These are phyloP conservation scores for Phthorimaea operculella DNA, from an alignment of 1,140 invertebrate genomes.

Conservation along the genomic window DNA sequence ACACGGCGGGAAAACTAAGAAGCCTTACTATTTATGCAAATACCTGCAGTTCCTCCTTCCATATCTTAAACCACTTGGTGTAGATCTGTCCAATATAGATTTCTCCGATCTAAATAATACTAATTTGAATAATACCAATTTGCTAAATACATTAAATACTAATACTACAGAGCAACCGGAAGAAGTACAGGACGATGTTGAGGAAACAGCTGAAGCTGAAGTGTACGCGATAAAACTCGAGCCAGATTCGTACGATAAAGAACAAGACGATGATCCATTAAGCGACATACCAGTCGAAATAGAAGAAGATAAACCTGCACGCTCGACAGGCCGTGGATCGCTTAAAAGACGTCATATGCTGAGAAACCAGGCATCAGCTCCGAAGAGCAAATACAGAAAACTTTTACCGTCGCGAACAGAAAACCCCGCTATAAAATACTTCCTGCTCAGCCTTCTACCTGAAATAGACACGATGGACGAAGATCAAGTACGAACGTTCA, in stretches of 20 bases:
- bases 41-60: slow-evolving; percentile 29
- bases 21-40: slow-evolving; percentile 26
- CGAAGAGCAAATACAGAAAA: neutral
- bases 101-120: too few relatives aligned
- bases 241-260: neutral
- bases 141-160: neutral
- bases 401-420: neutral
- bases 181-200: neutral
- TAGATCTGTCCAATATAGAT: slow-evolving; percentile 7
- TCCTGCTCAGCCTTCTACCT: slow-evolving; percentile 29
- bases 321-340: neutral
- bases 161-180: neutral
- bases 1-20: slow-evolving; percentile 23
- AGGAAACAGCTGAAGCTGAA: neutral
- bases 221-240: neutral
- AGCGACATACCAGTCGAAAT: neutral
- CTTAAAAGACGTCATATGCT: neutral
- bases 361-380: neutral
- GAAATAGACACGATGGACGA: slow-evolving; percentile 28
- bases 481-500: slow-evolving; percentile 23
- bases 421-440: slow-evolving; percentile 24
- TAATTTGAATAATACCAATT: too few relatives aligned
- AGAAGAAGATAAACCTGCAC: neutral
- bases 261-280: neutral
- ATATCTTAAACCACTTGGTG: slow-evolving; percentile 22